Percentiles rank a stretch among this genome's conserved stretches.
Evolutionary conservation across 2,797 vertebrate species (phyloP).

Genomic region (Dromococcyx pavoninus): DNA sequence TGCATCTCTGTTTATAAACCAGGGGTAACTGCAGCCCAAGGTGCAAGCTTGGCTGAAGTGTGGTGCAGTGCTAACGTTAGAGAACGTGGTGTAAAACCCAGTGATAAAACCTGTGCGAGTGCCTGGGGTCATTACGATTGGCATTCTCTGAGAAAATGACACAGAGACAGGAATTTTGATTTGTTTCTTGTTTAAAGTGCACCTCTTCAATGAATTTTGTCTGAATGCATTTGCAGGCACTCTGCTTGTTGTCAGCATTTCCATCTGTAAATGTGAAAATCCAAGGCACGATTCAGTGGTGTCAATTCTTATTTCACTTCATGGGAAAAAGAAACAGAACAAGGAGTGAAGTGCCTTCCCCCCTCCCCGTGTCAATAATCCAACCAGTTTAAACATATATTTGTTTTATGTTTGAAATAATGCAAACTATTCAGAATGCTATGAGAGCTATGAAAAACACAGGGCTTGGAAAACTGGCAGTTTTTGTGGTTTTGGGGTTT

Average conservation of each 20-base stretch:
- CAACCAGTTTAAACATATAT: slow-evolving; percentile 53
- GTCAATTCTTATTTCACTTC: neutral
- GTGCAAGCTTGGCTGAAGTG: neutral
- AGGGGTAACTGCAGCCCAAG: neutral
- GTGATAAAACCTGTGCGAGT: neutral
- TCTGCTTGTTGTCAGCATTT: neutral
- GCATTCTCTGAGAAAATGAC: neutral
- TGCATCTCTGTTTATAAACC: neutral
- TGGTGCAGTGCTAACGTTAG: neutral
- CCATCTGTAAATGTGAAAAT: neutral
- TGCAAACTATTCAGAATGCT: slow-evolving; percentile 73
- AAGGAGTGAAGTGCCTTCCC: neutral
- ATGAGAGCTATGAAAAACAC: slow-evolving; percentile 76
- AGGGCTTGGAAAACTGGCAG: slow-evolving; percentile 78
- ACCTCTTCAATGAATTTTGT: neutral
- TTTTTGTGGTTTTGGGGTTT: slow-evolving; percentile 83
- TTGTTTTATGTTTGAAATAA: slow-evolving; percentile 65
- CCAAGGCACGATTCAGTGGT: neutral
- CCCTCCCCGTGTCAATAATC: slow-evolving; percentile 24
- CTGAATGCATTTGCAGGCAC: neutral
- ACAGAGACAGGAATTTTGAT: neutral
- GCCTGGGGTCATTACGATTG: accelerated
- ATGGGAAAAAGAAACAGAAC: slow-evolving; percentile 38
- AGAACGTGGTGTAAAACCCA: neutral
- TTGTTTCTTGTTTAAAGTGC: neutral